A percentile compares a stretch with the other conserved stretches of the same genome.
These are phyloP conservation scores for Cuniculus paca DNA, from an alignment of 2,797 vertebrate species.

Conservation along the genomic window DNA sequence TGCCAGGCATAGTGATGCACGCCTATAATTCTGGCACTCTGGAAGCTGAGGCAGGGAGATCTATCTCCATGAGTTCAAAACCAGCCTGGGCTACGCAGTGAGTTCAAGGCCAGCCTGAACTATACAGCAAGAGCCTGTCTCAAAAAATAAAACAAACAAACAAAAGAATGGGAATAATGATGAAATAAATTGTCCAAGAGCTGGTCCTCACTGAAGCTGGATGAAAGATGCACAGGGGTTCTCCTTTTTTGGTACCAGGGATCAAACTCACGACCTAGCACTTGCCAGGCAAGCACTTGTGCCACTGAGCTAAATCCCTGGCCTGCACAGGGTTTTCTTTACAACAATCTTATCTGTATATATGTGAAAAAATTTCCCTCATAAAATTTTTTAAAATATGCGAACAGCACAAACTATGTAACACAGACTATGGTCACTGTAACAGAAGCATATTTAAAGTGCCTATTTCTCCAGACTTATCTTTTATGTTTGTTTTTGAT, in stretches of 20 bases:
- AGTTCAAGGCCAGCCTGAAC: background rate
- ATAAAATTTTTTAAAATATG: background rate
- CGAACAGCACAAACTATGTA: background rate
- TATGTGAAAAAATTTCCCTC: background rate
- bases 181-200: background rate
- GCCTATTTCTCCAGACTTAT: background rate
- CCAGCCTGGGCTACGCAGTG: background rate
- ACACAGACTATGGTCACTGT: background rate
- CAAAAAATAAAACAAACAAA: background rate
- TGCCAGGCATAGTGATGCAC: background rate
- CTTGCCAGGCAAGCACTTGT: no score
- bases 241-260: no score
- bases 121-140: background rate
- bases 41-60: background rate
- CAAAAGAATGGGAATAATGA: background rate
- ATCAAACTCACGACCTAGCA: no score
- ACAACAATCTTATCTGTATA: background rate
- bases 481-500: background rate
- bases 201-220: fast-evolving
- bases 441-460: background rate
- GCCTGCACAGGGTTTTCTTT: background rate
- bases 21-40: background rate
- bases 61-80: background rate
- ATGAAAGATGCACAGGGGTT: background rate
- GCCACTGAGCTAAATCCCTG: no score